Evolutionary conservation across 2,113 vertebrate species (phyloP), one percentile per base, ranked within the genome.

Genomic region (Etheostoma cragini): DNA sequence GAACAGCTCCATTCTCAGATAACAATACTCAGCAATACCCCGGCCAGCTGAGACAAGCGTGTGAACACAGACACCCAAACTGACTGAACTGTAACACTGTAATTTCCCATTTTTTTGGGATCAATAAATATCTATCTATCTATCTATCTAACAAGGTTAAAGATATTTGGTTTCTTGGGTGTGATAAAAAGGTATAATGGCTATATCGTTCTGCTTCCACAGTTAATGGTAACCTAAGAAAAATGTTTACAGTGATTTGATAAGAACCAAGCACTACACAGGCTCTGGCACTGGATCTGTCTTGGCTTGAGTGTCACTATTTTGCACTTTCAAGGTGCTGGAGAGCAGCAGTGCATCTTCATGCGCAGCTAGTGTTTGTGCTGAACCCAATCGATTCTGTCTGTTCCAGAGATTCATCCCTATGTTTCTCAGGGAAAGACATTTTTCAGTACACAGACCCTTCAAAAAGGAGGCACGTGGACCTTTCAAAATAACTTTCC

Each of bases 401-500:
- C 62, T 84, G 76, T 64, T 85, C 19, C 47, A 82, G 42, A 54
- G 58, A 78, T 64, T 8, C 66, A 62, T 70, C 61, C 22, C 49
- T 58, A 7, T 70, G 54, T 76, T 79, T 80, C 52, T 58, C 60
- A 45, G 71, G 33, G 38, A 73, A 76, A 64, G 69, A 68, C 52
- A 73, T 42, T 26, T 57, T 78, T 45, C 49, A 62, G 78, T 62
- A 76, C 54, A 50, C 54, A 80, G 53, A 76, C 62, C 73, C 63
- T 52, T 62, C n/a, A 71, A 73, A 84, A 76, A 69, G 13, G 50
- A 85, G 76, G 56, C 81, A 53, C 0, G 0, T 65, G 80, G 83
- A 76, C 54, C 69, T 81, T 78, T 82, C 52, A 80, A 83, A 81
- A 81, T 78, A 84, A 71, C 63, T 85, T 78, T 68, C 66, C 77